These are phyloP conservation scores for Todiramphus saurophagus DNA, from an alignment of 2,113 vertebrate species.

Conservation along the genomic window DNA sequence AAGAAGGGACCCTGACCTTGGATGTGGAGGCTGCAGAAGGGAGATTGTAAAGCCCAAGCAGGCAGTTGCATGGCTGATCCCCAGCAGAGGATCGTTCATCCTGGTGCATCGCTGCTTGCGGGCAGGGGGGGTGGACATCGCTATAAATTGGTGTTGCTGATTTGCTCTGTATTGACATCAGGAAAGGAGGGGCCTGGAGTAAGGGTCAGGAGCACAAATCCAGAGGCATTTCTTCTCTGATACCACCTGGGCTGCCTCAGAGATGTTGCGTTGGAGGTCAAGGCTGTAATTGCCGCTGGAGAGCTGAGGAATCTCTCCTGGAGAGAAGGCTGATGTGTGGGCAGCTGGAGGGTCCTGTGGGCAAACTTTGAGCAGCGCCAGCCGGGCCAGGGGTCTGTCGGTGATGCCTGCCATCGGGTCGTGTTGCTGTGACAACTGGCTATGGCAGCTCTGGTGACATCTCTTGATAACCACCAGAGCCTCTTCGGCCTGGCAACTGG, in stretches of 20 bases:
- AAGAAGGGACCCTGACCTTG: not conserved
- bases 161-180: not conserved
- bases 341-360: not conserved
- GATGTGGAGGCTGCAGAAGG: not conserved
- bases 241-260: not conserved
- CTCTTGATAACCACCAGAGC: not conserved
- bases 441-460: not conserved
- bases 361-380: not conserved
- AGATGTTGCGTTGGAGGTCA: accelerated
- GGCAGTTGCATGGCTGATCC: not conserved
- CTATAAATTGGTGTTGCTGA: accelerated
- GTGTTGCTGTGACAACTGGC: not conserved
- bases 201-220: not conserved
- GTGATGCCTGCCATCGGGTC: accelerated
- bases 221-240: accelerated
- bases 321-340: not conserved
- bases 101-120: not conserved
- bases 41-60: not conserved
- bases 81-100: not conserved
- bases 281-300: not conserved
- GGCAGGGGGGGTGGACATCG: accelerated
- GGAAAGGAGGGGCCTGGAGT: not conserved
- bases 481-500: not conserved
- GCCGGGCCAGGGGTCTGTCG: not conserved
- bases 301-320: not conserved